Evolutionary conservation across 2,113 vertebrate genomes (phyloP).

Genomic region (Mustela lutreola): DNA sequence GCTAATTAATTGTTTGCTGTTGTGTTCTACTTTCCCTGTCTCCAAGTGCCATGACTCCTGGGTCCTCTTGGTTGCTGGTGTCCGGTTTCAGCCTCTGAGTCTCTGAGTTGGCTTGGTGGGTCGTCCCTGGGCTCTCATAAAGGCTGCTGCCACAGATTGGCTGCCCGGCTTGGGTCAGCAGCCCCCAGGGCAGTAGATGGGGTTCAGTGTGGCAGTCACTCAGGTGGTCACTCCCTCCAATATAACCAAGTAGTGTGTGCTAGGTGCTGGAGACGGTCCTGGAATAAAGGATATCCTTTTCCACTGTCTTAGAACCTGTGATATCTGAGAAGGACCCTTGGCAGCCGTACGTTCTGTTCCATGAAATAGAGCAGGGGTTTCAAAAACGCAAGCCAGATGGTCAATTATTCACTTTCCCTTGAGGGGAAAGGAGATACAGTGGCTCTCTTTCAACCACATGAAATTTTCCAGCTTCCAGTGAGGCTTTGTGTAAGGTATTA

Average conservation of each 20-base stretch:
- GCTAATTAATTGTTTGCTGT: neutral
- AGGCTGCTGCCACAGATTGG: neutral
- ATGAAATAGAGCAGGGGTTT: neutral
- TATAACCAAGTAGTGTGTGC: rapidly evolving
- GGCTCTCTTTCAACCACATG: neutral
- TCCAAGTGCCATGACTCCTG: neutral
- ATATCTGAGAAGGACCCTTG: conserved; percentile 3
- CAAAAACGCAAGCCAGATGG: neutral
- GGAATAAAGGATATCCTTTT: neutral
- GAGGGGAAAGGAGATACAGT: conserved; percentile 42
- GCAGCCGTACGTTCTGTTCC: neutral
- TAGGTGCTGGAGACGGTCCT: neutral
- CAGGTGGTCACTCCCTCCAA: rapidly evolving
- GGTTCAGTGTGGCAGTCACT: rapidly evolving
- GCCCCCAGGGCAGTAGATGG: rapidly evolving
- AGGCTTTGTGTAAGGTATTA: neutral
- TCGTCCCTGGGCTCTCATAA: neutral
- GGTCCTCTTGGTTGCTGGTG: neutral
- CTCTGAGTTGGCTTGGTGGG: neutral
- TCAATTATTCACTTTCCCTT: conserved; percentile 58
- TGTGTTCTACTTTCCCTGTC: neutral
- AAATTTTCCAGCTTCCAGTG: conserved; percentile 66
- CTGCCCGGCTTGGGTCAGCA: rapidly evolving
- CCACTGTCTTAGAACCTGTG: neutral
- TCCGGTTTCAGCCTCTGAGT: neutral